Evolutionary conservation across 2,113 vertebrate species (phyloP), one percentile per base, ranked within the genome.

Genomic region (Catharus bicknelli): DNA sequence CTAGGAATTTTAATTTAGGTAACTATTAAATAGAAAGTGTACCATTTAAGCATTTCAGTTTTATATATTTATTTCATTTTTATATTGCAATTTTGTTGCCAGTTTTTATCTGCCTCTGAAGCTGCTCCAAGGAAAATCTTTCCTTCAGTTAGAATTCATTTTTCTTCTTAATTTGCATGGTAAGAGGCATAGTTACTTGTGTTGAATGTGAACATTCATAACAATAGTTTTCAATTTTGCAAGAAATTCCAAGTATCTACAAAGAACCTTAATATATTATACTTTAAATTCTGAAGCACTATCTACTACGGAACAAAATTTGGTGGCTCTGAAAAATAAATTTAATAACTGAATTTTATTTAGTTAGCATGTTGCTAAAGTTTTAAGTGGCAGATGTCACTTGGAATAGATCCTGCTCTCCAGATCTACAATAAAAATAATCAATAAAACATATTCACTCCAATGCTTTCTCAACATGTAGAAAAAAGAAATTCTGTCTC

Each of bases 171-270:
- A 77, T 87, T 85, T 90, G 47, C 64, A 70, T 36, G 22, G 86
- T 59, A 83, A 90, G 74, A 92, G 62, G 51, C 77, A 90, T 45
- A 96, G 88, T 94, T 94, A 89, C 69, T 86, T 90, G 54, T 63
- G 55, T 90, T 77, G 68, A 96, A 90, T 18, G 45, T 79, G 74
- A 94, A 51, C 48, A 64, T 94, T 76, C 66, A 92, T 29, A 79
- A 7, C 68, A 91, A 87, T 16, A 74, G 48, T 79, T 94, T 90
- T 91, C 70, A 62, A 22, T 89, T 80, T 94, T 10, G 4, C 64
- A 63, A 84, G 83, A 67, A 94, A 74, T 78, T 90, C 78, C 38
- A 72, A 68, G 34, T 94, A 25, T n/a, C 45, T 90, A 20, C 72
- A 54, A 83, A 95, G 50, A 93, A 78, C 6, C 20, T 83, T 51